Percentiles rank a stretch among this genome's conserved stretches.
Conservation (phyloP, 2,888 invertebrate species). For the Gibbula magus region DNA sequence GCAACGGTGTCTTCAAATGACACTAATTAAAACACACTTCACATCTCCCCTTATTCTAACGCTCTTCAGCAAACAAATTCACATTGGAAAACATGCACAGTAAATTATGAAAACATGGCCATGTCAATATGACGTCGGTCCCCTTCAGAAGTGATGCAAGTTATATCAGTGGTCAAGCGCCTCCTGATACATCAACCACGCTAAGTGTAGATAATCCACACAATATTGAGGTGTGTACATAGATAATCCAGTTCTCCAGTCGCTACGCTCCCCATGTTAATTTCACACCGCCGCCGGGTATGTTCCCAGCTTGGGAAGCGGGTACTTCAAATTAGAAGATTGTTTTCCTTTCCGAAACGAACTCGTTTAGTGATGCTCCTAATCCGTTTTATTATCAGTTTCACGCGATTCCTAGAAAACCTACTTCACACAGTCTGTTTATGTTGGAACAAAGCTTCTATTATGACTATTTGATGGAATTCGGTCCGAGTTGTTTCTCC, state of each 20-base stretch:
- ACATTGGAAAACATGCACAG: too few relatives aligned
- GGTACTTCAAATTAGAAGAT: neutral
- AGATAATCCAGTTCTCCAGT: neutral
- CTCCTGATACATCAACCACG: too few relatives aligned
- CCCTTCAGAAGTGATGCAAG: too few relatives aligned
- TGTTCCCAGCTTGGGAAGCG: slow-evolving; percentile 8
- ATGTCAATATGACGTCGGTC: too few relatives aligned
- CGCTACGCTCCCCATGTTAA: neutral
- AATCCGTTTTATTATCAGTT: neutral
- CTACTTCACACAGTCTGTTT: neutral
- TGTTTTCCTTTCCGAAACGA: slow-evolving; percentile 16
- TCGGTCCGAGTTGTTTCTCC: neutral
- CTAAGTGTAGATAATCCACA: too few relatives aligned
- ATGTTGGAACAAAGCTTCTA: neutral
- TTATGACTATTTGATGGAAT: slow-evolving; percentile 12
- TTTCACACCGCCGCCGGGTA: neutral
- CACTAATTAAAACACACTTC: too few relatives aligned
- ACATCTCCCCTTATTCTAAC: too few relatives aligned
- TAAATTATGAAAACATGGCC: too few relatives aligned
- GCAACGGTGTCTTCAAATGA: too few relatives aligned
- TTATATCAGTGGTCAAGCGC: too few relatives aligned
- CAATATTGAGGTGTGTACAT: too few relatives aligned
- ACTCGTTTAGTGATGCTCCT: slow-evolving; percentile 10
- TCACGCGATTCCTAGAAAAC: slow-evolving; percentile 5
- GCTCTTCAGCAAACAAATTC: too few relatives aligned